phyloP scores from a whole-genome alignment of 2,113 vertebrate genomes.

The Choloepus hoffmanni region DNA sequence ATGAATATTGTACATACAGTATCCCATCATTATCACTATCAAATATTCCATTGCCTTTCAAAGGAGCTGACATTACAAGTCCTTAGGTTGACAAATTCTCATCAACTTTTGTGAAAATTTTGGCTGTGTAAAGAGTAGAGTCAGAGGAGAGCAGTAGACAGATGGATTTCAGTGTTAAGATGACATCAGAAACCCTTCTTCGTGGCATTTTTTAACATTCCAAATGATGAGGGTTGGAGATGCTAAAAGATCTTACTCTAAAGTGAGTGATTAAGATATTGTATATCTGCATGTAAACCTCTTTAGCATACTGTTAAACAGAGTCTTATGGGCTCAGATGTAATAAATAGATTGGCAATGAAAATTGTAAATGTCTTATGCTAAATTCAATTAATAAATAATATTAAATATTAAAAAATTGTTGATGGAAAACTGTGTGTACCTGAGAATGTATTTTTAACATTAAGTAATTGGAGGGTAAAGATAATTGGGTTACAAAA shows the following conservation, averaged over 20 bases:
- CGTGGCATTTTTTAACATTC: constrained; percentile 56
- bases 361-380: background rate
- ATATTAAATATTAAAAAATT: background rate
- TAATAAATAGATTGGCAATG: background rate
- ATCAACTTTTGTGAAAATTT: constrained; percentile 58
- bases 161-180: constrained; percentile 63
- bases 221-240: constrained; percentile 52
- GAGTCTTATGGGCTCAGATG: background rate
- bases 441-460: background rate
- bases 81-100: constrained; percentile 68
- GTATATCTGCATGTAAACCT: constrained; percentile 17
- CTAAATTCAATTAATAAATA: background rate
- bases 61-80: constrained; percentile 59
- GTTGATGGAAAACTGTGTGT: background rate
- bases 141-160: constrained; percentile 68
- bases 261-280: constrained; percentile 56
- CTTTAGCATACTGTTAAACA: background rate
- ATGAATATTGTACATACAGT: constrained; percentile 5
- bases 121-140: constrained; percentile 68
- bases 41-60: constrained; percentile 64
- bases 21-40: constrained; percentile 49
- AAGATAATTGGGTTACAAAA: background rate
- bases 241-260: constrained; percentile 54
- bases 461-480: background rate
- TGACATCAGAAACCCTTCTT: constrained; percentile 62